Percentiles rank a stretch among this genome's conserved stretches.
Conservation (phyloP, 2,888 invertebrate genomes). For the Drosophila lacicola region DNA sequence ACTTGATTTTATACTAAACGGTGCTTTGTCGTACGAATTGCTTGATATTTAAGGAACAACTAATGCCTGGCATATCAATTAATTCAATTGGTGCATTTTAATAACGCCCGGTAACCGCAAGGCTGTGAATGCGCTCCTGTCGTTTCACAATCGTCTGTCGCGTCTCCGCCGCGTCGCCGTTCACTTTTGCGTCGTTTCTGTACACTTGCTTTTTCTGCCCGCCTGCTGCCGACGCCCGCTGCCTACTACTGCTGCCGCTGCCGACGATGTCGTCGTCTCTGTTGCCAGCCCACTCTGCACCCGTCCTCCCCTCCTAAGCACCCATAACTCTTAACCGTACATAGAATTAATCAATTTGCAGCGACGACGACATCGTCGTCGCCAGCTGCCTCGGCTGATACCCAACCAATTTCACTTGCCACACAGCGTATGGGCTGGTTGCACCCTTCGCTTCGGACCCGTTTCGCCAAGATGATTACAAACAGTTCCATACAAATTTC, state of each 20-base stretch:
- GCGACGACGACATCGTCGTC: conserved; percentile 30
- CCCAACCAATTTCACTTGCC: conserved; percentile 61
- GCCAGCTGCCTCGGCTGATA: conserved; percentile 26
- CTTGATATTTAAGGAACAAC: too few species aligned
- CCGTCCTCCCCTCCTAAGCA: conserved; percentile 13
- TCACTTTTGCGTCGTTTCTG: conserved; percentile 79
- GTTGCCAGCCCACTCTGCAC: conserved; percentile 54
- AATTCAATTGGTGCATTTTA: not conserved
- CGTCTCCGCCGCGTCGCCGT: conserved; percentile 77
- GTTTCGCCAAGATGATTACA: conserved; percentile 13
- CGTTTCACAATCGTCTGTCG: conserved; percentile 69
- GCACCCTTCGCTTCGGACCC: conserved; percentile 51
- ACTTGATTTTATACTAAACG: too few species aligned
- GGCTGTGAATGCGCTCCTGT: conserved; percentile 52
- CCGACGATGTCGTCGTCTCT: conserved; percentile 54
- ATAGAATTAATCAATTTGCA: conserved; percentile 66
- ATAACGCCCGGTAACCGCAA: conserved; percentile 1
- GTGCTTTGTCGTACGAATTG: too few species aligned
- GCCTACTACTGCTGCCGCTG: conserved; percentile 37
- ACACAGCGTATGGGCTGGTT: conserved; percentile 36
- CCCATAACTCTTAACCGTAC: conserved; percentile 22
- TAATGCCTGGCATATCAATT: too few species aligned
- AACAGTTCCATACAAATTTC: conserved; percentile 41
- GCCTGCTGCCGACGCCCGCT: conserved; percentile 66
- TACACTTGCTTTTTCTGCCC: conserved; percentile 70